Evolutionary conservation across 2,113 vertebrate genomes (phyloP).

Genomic region (Limanda limanda): DNA sequence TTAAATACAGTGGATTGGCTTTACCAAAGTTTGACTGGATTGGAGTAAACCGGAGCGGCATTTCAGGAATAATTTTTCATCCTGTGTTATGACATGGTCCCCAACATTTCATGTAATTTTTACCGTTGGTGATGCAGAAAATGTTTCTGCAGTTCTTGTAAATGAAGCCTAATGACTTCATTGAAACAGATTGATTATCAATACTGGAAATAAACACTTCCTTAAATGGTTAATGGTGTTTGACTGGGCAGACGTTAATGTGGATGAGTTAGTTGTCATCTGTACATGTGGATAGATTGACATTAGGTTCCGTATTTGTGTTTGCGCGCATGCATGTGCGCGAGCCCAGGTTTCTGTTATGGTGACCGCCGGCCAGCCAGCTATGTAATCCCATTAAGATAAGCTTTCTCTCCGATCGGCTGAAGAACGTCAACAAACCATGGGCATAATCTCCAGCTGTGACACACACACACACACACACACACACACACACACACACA

Average conservation of each 20-base stretch:
- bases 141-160: not conserved
- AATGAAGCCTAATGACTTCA: not conserved
- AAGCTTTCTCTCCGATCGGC: slow-evolving; percentile 48
- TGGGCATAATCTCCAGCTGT: slow-evolving; percentile 22
- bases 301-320: slow-evolving; percentile 9
- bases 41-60: no score
- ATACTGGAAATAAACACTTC: slow-evolving; percentile 1
- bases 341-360: slow-evolving; percentile 11
- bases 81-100: no score
- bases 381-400: slow-evolving; percentile 58
- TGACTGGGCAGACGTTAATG: slow-evolving; percentile 8
- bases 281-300: not conserved
- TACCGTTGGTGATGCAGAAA: not conserved
- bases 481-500: slow-evolving; percentile 1
- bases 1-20: no score
- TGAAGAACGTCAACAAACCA: slow-evolving; percentile 51
- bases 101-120: not conserved
- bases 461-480: slow-evolving; percentile 16
- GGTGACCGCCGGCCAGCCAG: slow-evolving; percentile 26
- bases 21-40: no score
- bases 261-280: not conserved
- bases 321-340: not conserved
- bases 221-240: not conserved
- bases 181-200: not conserved
- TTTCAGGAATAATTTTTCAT: no score